phyloP scores from a whole-genome alignment of 2,888 invertebrate genomes.

The Tetramorium bicarinatum region DNA sequence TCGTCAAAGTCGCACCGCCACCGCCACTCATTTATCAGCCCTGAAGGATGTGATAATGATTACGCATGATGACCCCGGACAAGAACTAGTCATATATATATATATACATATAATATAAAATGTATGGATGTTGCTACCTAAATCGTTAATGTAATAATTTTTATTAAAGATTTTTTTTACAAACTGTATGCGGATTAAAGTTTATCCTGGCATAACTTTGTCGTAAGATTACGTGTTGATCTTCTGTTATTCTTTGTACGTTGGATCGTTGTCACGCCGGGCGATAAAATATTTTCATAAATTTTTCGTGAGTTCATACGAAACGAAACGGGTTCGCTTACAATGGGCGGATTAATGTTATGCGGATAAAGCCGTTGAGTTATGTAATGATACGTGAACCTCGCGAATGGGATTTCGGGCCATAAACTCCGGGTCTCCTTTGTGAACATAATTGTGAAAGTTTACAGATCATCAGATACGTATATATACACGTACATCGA shows the following conservation, averaged over 20 bases:
- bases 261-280: not conserved
- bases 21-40: conserved; percentile 66
- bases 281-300: not conserved
- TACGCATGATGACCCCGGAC: not conserved
- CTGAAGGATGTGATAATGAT: conserved; percentile 24
- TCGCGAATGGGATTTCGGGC: not conserved
- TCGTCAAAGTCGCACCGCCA: conserved; percentile 54
- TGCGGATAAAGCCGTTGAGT: not conserved
- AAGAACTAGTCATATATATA: conserved; percentile 68
- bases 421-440: not conserved
- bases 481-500: not conserved
- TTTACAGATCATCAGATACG: not conserved
- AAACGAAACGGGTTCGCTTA: not conserved
- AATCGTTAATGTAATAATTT: conserved; percentile 31
- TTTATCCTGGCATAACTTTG: not conserved
- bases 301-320: not conserved
- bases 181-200: conserved; percentile 1
- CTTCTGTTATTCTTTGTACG: not conserved
- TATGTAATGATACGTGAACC: conserved; percentile 4
- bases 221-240: not conserved
- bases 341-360: not conserved
- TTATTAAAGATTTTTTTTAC: conserved; percentile 62
- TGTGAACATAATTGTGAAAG: conserved; percentile 1
- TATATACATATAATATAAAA: conserved; percentile 52
- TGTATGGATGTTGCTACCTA: conserved; percentile 6